Base-by-base conservation (phyloP, 1,140 invertebrate genomes). In the Gryllus bimaculatus region DNA sequence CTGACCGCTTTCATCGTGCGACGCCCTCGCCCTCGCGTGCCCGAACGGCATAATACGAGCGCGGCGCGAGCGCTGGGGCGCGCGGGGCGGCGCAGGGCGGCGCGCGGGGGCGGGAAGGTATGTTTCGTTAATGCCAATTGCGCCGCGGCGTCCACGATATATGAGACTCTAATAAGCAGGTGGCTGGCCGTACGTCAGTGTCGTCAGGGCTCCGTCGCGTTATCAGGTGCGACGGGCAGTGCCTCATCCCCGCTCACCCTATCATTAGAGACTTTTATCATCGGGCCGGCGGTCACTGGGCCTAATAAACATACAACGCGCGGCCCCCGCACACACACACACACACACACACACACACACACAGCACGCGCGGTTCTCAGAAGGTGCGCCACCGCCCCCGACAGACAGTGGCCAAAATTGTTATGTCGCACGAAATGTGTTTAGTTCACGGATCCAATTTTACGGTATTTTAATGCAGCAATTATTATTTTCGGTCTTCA, bases 111-210 rank as follows among this genome's bases (percentile, higher is more conserved):
- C 26, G 26, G 26, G 26, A 39, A 39, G 26, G 26, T 39, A 39
- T 39, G 54, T 66, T 66, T 66, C 54, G 10, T 66, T 66, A 66
- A 66, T 66, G 54, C 54, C 54, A 66, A 66, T 66, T 66, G 54
- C 54, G 54, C 54, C 54, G 54, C 54, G 18, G 54, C 54, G 54
- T 66, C 54, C 54, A 66, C 54, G 54, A 66, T 66, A 66, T 66
- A 66, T 66, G 54, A 66, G 54, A 66, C 54, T 66, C 54, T 66
- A 66, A 66, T 66, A 66, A 66, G 54, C 54, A 66, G 54, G 54
- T 66, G 54, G 54, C 54, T 1, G 2, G 18, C 54, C 54, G 54
- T 66, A 66, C 54, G 54, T 66, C 54, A 66, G 54, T 66, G 54
- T 66, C 18, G 54, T 66, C 54, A 13, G 54, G 15, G 54, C 54